Evolutionary conservation across 1,140 invertebrate genomes (phyloP), one percentile per base, ranked within the genome.

Genomic region (Drosophila kepulauana): DNA sequence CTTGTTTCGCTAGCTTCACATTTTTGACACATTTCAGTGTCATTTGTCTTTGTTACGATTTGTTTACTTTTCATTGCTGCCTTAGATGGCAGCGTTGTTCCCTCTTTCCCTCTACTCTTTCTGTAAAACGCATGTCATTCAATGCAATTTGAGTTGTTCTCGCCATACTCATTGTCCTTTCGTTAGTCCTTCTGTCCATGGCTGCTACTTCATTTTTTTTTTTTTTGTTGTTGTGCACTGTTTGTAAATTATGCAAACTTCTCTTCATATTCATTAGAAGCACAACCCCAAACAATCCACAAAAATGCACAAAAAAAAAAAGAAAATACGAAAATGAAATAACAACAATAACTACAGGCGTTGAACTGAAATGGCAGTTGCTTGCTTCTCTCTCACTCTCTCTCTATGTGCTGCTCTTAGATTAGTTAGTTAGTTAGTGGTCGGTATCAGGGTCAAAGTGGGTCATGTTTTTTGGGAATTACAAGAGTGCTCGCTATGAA

Each of bases 231-330:
- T 70, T 46, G 11, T 51, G 28, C 54, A 30, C 65, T 56, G 65
- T 48, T 57, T 77, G 46, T 87, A 68, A 87, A 88, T 87, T 88
- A 87, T 88, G 77, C 79, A 82, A 88, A 79, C 76, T 82, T 79
- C 84, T 73, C 79, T 88, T 88, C 84, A 82, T 87, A 87, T 87
- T 88, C 82, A 87, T 87, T 87, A 84, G 84, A 69, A 57, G 15
- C 59, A 20, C 20, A 45, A 73, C 41, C 45, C 59, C 28, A 11
- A 61, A 43, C 33, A 63, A 63, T 52, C 30, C 6, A 5, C 41
- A 56, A 58, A 28, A 43, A 57, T 16, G 33, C 30, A 61, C 61
- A 8, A 64, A 48, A 49, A 75, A 78, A n/a, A 46, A 69, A 16
- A 58, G 13, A 13, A 10, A 28, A 49, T 59, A 13, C 13, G 38